A percentile compares a stretch with the other conserved stretches of the same genome.
These are phyloP conservation scores for Lithophane semibrunnea DNA, from an alignment of 2,888 invertebrate species.

Conservation along the genomic window DNA sequence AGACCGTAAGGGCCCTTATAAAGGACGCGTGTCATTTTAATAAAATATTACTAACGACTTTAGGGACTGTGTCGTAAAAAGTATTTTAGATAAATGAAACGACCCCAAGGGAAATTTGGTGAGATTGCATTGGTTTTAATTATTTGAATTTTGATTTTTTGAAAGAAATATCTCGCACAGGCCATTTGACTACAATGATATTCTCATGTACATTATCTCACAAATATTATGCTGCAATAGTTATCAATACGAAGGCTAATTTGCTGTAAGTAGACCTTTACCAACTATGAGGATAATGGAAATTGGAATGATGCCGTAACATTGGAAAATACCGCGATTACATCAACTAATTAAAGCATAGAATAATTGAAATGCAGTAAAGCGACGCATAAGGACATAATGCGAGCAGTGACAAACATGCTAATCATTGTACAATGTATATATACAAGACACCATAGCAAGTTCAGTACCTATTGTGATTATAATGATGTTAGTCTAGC, in stretches of 20 bases:
- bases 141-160: not conserved
- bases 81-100: not conserved
- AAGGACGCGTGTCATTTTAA: constrained; percentile 26
- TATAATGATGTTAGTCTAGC: not conserved
- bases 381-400: not conserved
- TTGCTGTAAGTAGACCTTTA: not conserved
- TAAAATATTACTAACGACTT: constrained; percentile 24
- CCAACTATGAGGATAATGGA: not conserved
- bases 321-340: constrained; percentile 28
- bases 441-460: not conserved
- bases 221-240: too few relatives aligned
- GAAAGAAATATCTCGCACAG: too few relatives aligned
- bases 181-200: not conserved
- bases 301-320: constrained; percentile 31
- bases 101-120: constrained; percentile 14
- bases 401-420: not conserved
- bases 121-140: not conserved
- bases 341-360: constrained; percentile 17
- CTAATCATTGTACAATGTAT: not conserved
- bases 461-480: not conserved
- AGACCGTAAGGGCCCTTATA: constrained; percentile 8
- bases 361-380: constrained; percentile 12
- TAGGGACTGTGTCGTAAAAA: constrained; percentile 4
- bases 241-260: not conserved
- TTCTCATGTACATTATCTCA: not conserved